These are phyloP conservation scores for Labeo rohita DNA, from an alignment of 2,113 vertebrate species.

Conservation along the genomic window DNA sequence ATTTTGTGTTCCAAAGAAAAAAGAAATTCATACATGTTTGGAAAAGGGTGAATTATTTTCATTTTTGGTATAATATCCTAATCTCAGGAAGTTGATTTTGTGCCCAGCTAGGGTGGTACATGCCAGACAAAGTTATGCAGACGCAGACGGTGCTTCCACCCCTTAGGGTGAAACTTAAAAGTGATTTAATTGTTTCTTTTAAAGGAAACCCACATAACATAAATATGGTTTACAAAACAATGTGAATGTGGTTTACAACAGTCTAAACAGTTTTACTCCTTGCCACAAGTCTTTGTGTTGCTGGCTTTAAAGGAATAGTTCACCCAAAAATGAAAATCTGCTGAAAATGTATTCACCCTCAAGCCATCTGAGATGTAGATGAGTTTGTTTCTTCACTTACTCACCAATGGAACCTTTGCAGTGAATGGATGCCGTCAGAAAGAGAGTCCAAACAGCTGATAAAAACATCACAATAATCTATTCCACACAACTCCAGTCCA, in stretches of 20 bases:
- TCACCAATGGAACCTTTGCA: too few species aligned
- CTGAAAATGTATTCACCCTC: neutral
- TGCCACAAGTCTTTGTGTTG: neutral
- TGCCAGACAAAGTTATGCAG: constrained; percentile 53
- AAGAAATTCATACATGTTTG: neutral
- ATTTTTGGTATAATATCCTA: neutral
- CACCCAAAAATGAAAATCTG: neutral
- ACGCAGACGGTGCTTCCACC: constrained; percentile 30
- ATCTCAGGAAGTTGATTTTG: constrained; percentile 19
- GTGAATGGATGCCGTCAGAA: too few species aligned
- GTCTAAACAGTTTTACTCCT: neutral
- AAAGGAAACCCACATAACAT: constrained; percentile 19
- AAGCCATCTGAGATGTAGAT: neutral
- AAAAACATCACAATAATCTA: too few species aligned
- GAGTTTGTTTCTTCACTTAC: neutral
- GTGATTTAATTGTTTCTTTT: neutral
- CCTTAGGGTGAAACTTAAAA: constrained; percentile 13
- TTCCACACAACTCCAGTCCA: too few species aligned
- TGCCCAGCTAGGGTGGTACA: constrained; percentile 36
- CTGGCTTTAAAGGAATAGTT: neutral
- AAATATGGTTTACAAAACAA: constrained; percentile 21
- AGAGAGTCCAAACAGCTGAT: too few species aligned
- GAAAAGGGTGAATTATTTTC: neutral
- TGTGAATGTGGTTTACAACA: neutral
- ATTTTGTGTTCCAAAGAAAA: neutral